These are phyloP conservation scores for Lordiphosa collinella DNA, from an alignment of 1,140 invertebrate species.

Conservation along the genomic window DNA sequence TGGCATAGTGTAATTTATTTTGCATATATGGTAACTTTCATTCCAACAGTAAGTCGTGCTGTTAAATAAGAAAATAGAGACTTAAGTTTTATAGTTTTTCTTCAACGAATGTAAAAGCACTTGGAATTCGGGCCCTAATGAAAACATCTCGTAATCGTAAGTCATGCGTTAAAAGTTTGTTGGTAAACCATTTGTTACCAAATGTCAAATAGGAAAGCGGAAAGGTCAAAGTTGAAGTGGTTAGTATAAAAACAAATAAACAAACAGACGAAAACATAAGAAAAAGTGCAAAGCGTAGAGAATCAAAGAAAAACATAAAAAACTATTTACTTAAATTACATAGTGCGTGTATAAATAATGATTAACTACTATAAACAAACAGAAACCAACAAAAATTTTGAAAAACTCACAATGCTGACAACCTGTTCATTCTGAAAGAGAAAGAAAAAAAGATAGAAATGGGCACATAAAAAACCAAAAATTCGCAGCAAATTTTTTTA, in stretches of 20 bases:
- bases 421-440: slow-evolving; percentile 78
- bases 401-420: slow-evolving; percentile 76
- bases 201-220: background rate
- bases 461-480: slow-evolving; percentile 62
- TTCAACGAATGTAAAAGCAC: slow-evolving; percentile 37
- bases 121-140: slow-evolving; percentile 22
- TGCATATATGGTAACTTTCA: too few species aligned
- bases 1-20: too few species aligned
- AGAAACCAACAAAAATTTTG: slow-evolving; percentile 42
- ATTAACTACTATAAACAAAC: slow-evolving; percentile 5
- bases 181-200: slow-evolving; percentile 15
- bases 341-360: slow-evolving; percentile 36
- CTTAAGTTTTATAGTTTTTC: background rate
- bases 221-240: slow-evolving; percentile 18
- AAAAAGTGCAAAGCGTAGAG: slow-evolving; percentile 29
- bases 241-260: slow-evolving; percentile 31
- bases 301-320: slow-evolving; percentile 18
- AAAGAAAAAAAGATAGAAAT: slow-evolving; percentile 61
- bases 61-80: too few species aligned
- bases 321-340: slow-evolving; percentile 25
- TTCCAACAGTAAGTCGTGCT: too few species aligned
- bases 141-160: slow-evolving; percentile 25
- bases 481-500: slow-evolving; percentile 29
- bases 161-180: slow-evolving; percentile 39
- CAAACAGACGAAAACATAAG: slow-evolving; percentile 11